phyloP scores from a whole-genome alignment of 1,140 invertebrate genomes.

The Propsilocerus akamusi region DNA sequence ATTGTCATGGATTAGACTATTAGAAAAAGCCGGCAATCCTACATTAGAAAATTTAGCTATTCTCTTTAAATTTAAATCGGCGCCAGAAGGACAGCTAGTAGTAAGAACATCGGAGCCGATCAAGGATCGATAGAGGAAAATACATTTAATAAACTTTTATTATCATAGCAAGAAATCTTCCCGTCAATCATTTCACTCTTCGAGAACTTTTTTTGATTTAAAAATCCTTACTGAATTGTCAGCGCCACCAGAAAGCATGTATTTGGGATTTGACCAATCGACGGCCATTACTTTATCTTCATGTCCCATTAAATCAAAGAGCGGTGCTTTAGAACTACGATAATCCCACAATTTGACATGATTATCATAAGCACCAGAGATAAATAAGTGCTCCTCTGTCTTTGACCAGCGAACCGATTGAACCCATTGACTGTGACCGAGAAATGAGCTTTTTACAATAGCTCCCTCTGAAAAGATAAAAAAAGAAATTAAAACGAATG shows the following conservation, averaged over 20 bases:
- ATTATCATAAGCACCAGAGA: slow-evolving; percentile 85
- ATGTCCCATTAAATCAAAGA: slow-evolving; percentile 88
- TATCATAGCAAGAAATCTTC: background rate
- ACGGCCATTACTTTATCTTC: slow-evolving; percentile 85
- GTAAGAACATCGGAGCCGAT: background rate
- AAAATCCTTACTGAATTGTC: slow-evolving; percentile 90
- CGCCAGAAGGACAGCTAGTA: slow-evolving; percentile 9
- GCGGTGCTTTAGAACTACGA: slow-evolving; percentile 73
- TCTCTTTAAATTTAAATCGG: slow-evolving; percentile 45
- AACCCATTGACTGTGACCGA: slow-evolving; percentile 86
- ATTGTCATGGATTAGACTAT: slow-evolving; percentile 75
- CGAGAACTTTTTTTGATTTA: slow-evolving; percentile 32
- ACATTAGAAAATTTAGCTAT: slow-evolving; percentile 53
- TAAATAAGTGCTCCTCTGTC: slow-evolving; percentile 67
- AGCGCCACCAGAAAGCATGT: slow-evolving; percentile 78
- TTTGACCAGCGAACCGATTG: slow-evolving; percentile 77
- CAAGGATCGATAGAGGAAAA: background rate
- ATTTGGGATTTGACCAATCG: slow-evolving; percentile 77
- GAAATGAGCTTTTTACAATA: slow-evolving; percentile 71
- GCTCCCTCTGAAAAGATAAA: slow-evolving; percentile 48
- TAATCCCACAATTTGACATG: slow-evolving; percentile 91
- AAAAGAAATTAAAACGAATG: background rate
- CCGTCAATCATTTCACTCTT: too few relatives aligned
- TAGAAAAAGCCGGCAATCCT: slow-evolving; percentile 62
- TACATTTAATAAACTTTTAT: background rate